A percentile compares a stretch with the other conserved stretches of the same genome.
Evolutionary conservation across 2,113 vertebrate species (phyloP).

Genomic region (Toxostoma redivivum): DNA sequence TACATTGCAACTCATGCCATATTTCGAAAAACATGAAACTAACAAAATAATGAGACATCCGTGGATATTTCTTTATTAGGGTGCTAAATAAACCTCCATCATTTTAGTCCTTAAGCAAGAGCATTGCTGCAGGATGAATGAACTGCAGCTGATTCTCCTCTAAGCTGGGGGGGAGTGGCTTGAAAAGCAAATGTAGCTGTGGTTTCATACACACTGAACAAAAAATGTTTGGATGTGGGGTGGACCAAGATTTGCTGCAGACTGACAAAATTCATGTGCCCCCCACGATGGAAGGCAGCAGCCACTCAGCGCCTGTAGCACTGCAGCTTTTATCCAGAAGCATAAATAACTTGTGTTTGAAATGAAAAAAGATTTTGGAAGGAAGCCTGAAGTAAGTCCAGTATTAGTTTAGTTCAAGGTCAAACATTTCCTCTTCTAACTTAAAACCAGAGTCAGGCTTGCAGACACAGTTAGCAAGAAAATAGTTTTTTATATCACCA

Average conservation of each 20-base stretch:
- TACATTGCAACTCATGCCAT: not conserved
- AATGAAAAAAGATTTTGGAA: not conserved
- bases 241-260: not conserved
- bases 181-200: not conserved
- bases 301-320: not conserved
- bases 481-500: not conserved
- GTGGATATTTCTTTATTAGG: not conserved
- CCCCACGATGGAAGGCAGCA: not conserved
- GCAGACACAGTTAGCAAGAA: not conserved
- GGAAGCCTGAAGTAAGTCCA: not conserved
- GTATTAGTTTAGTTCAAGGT: not conserved
- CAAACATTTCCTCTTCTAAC: not conserved
- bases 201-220: not conserved
- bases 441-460: not conserved
- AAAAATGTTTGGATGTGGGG: not conserved
- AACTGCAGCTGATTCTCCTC: not conserved
- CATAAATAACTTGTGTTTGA: not conserved
- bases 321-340: not conserved
- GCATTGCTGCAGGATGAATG: not conserved
- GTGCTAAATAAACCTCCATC: not conserved
- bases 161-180: rapidly evolving
- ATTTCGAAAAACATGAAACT: not conserved
- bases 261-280: not conserved
- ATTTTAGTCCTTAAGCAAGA: conserved; percentile 51
- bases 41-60: not conserved